Conservation (phyloP, 2,113 vertebrate species). For the Indicator indicator region DNA sequence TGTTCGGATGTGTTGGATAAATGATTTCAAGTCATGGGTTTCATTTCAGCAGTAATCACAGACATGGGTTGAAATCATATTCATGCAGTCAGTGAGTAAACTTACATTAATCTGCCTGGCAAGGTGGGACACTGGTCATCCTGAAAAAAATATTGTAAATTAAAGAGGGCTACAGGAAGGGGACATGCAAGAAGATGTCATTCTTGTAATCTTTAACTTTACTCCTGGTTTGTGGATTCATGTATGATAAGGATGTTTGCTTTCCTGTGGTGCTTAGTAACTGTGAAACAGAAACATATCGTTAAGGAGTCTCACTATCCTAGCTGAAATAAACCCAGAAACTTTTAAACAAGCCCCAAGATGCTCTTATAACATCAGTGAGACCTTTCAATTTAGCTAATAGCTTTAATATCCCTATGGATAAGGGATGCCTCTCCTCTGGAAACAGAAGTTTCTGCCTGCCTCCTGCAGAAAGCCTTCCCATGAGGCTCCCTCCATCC, state of each 20-base stretch:
- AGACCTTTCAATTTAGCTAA: neutral
- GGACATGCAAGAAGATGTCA: neutral
- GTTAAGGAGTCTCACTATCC: neutral
- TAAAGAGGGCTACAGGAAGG: neutral
- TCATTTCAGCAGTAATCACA: slow-evolving; percentile 4
- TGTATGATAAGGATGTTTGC: neutral
- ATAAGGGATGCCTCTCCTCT: neutral
- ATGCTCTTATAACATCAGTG: neutral
- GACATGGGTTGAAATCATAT: neutral
- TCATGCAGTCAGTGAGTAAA: neutral
- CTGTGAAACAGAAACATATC: neutral
- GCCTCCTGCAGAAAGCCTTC: neutral
- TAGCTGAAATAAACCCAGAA: neutral
- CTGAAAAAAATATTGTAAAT: slow-evolving; percentile 7
- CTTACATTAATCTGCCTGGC: neutral
- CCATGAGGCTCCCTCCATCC: rapidly evolving
- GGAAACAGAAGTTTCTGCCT: neutral
- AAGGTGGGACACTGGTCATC: neutral
- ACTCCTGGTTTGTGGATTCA: neutral
- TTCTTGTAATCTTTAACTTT: neutral
- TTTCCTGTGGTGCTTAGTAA: neutral
- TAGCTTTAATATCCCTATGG: neutral
- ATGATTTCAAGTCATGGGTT: slow-evolving; percentile 20
- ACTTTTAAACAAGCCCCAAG: neutral
- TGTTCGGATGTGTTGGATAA: slow-evolving; percentile 17